Evolutionary conservation across 2,888 invertebrate genomes (phyloP).

Genomic region (Oscheius sp.): DNA sequence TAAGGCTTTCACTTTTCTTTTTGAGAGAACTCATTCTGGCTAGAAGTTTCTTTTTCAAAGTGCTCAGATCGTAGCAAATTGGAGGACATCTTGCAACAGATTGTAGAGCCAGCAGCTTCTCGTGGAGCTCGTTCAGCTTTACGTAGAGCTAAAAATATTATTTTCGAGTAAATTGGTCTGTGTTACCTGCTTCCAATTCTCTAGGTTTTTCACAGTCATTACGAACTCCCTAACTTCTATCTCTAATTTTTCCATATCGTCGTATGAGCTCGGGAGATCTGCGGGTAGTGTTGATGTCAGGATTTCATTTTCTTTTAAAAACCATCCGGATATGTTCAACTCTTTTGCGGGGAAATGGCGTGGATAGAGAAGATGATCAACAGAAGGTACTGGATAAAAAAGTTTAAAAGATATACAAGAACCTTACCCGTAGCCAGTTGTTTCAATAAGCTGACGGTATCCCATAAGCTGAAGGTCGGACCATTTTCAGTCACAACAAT

Average conservation of each 20-base stretch:
- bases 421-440: conserved; percentile 41
- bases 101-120: background rate
- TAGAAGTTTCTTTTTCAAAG: conserved; percentile 43
- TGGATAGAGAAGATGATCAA: conserved; percentile 58
- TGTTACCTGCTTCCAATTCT: conserved; percentile 38
- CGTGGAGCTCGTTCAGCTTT: background rate
- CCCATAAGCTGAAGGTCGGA: conserved; percentile 43
- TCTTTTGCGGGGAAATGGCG: conserved; percentile 49
- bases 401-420: background rate
- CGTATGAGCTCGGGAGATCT: conserved; percentile 37
- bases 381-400: conserved; percentile 47
- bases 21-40: conserved; percentile 35
- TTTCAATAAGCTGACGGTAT: conserved; percentile 41
- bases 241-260: conserved; percentile 31
- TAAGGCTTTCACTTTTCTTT: conserved; percentile 36
- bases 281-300: conserved; percentile 43
- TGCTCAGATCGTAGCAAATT: conserved; percentile 43
- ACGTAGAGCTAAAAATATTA: conserved; percentile 36
- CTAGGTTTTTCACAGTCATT: conserved; percentile 4
- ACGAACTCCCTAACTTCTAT: conserved; percentile 1
- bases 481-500: conserved; percentile 36
- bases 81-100: conserved; percentile 17
- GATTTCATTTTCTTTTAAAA: conserved; percentile 27
- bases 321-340: conserved; percentile 44
- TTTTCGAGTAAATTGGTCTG: conserved; percentile 30